phyloP scores from a whole-genome alignment of 2,113 vertebrate genomes.

The Taurulus bubalis region DNA sequence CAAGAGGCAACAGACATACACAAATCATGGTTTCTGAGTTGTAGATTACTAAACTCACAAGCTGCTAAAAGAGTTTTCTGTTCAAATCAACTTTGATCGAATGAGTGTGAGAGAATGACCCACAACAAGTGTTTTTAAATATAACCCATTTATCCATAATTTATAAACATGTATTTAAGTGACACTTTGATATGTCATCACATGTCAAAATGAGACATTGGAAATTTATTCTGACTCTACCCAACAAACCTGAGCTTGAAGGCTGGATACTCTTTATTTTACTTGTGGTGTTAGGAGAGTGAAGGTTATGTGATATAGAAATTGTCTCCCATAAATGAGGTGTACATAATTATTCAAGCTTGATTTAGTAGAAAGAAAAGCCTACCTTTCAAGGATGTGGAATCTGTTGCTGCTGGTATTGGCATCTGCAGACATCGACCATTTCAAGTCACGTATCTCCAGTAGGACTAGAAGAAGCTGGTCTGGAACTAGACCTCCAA shows the following conservation, averaged over 20 bases:
- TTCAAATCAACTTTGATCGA: not conserved
- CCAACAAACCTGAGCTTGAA: not conserved
- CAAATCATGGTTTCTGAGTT: not conserved
- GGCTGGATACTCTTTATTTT: not conserved
- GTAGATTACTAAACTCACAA: not conserved
- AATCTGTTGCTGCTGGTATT: not conserved
- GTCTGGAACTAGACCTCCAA: not conserved
- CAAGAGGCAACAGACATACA: not conserved
- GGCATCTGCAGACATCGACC: conserved; percentile 8
- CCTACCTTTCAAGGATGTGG: conserved; percentile 47
- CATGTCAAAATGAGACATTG: not conserved
- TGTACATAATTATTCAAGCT: not conserved
- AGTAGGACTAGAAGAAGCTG: conserved; percentile 10
- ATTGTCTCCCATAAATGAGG: not conserved
- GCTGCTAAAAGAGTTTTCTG: not conserved
- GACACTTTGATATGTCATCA: not conserved
- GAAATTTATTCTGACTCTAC: not conserved
- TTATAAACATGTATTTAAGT: not conserved
- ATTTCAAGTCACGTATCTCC: not conserved
- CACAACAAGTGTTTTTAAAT: not conserved
- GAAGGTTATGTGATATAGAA: not conserved
- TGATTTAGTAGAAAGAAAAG: not conserved
- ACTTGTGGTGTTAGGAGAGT: not conserved
- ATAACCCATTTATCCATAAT: not conserved
- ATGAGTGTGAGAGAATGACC: not conserved